phyloP scores from a whole-genome alignment of 1,140 invertebrate genomes.

The Anoplolepis gracilipes region DNA sequence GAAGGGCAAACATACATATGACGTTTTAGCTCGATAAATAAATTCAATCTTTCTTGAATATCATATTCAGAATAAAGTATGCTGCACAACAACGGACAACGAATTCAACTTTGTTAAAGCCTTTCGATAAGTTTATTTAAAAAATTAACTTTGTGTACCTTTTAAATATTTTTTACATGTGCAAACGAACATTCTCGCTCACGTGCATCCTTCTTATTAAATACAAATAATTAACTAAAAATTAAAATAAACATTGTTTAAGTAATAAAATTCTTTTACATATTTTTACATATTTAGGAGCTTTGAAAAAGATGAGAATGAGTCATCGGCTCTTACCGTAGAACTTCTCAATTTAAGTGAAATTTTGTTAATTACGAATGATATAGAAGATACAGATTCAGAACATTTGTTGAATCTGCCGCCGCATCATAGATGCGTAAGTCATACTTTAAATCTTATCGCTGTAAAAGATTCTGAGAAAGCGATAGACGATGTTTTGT shows the following conservation, averaged over 20 bases:
- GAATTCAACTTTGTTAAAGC: conserved; percentile 9
- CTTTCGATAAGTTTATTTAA: background rate
- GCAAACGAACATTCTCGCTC: no score
- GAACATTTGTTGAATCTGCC: background rate
- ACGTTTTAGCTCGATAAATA: conserved; percentile 1
- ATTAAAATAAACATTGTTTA: no score
- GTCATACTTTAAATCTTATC: background rate
- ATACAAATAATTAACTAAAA: no score
- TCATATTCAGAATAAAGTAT: conserved; percentile 13
- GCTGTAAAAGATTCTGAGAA: conserved; percentile 17
- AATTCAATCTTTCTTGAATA: background rate
- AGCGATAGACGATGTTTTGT: background rate
- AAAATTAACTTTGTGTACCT: background rate
- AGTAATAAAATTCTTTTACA: no score
- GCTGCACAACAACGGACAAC: background rate
- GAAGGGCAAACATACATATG: background rate
- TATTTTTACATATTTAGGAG: background rate
- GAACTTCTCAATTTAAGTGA: background rate
- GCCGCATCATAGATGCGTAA: conserved; percentile 17
- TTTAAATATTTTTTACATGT: background rate
- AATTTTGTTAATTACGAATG: background rate
- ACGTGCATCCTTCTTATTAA: no score
- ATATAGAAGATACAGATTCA: background rate
- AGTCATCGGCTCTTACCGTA: background rate
- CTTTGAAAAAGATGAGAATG: background rate